Percentiles rank a stretch among this genome's conserved stretches.
Conservation (phyloP, 2,113 vertebrate genomes). For the Fregata magnificens region DNA sequence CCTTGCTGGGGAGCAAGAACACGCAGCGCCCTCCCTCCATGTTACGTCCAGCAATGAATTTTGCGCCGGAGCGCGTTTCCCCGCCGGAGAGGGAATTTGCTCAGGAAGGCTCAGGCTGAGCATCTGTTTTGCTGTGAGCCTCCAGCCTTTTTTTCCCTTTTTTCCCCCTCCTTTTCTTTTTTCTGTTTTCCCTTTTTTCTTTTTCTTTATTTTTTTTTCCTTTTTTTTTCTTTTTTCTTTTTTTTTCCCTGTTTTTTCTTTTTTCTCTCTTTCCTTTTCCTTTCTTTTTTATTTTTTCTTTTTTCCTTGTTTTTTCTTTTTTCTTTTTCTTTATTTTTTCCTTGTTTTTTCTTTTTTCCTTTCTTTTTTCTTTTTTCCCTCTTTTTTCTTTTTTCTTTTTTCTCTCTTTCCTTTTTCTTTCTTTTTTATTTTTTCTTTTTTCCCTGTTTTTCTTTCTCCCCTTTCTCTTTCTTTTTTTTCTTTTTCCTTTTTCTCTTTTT, state of each 20-base stretch:
- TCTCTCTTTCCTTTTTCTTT: fast-evolving
- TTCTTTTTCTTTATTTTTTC: neutral
- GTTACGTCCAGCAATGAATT: neutral
- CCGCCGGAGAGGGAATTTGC: neutral
- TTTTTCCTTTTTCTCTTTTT: fast-evolving
- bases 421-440: too few species aligned
- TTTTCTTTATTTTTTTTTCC: fast-evolving
- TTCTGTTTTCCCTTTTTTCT: neutral
- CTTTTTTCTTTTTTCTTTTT: too few species aligned
- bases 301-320: fast-evolving
- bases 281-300: too few species aligned
- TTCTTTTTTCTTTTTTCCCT: fast-evolving
- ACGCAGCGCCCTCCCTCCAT: neutral
- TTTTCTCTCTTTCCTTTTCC: too few species aligned
- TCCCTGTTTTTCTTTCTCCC: fast-evolving
- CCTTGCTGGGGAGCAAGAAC: neutral
- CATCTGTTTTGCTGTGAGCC: neutral
- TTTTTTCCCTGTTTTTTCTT: neutral
- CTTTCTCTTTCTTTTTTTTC: fast-evolving
- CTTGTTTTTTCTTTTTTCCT: fast-evolving
- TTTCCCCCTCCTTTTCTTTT: neutral
- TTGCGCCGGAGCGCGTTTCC: neutral
- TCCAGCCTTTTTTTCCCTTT: neutral
- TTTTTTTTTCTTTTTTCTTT: too few species aligned
- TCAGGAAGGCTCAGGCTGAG: neutral